phyloP scores from a whole-genome alignment of 2,113 vertebrate species.

The Bufo bufo region DNA sequence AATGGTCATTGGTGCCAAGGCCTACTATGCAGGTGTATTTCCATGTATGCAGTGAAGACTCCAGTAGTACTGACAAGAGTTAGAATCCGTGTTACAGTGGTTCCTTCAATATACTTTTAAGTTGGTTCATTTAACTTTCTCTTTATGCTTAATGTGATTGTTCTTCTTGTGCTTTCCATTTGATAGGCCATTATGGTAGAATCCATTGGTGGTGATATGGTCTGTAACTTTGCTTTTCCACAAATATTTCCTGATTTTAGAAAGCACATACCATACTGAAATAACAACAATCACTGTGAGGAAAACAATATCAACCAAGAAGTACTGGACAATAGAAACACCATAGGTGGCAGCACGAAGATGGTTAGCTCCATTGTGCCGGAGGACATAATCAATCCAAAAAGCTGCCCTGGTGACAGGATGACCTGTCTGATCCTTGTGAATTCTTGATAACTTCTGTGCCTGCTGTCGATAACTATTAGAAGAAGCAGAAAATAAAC shows the following conservation, averaged over 20 bases:
- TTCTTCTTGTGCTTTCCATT: slow-evolving; percentile 94
- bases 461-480: slow-evolving; percentile 86
- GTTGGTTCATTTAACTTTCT: slow-evolving; percentile 90
- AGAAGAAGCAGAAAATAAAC: not conserved
- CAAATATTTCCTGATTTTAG: slow-evolving; percentile 72
- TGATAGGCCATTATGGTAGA: slow-evolving; percentile 87
- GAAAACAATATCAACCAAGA: slow-evolving; percentile 86
- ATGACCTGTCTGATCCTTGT: slow-evolving; percentile 94
- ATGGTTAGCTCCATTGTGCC: slow-evolving; percentile 89
- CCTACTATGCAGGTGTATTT: not conserved
- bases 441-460: slow-evolving; percentile 86
- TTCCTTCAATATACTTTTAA: slow-evolving; percentile 44
- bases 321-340: slow-evolving; percentile 91
- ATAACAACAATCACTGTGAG: slow-evolving; percentile 73
- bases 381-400: slow-evolving; percentile 95
- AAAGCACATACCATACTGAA: slow-evolving; percentile 71
- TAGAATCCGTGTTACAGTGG: slow-evolving; percentile 14
- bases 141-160: slow-evolving; percentile 87
- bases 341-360: slow-evolving; percentile 88
- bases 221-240: slow-evolving; percentile 68
- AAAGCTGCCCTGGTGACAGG: slow-evolving; percentile 90
- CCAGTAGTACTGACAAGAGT: slow-evolving; percentile 62
- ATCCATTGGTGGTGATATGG: slow-evolving; percentile 83
- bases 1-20: not conserved
- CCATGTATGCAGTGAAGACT: slow-evolving; percentile 6